Conservation (phyloP, 2,113 vertebrate genomes). For the Ifrita kowaldi region DNA sequence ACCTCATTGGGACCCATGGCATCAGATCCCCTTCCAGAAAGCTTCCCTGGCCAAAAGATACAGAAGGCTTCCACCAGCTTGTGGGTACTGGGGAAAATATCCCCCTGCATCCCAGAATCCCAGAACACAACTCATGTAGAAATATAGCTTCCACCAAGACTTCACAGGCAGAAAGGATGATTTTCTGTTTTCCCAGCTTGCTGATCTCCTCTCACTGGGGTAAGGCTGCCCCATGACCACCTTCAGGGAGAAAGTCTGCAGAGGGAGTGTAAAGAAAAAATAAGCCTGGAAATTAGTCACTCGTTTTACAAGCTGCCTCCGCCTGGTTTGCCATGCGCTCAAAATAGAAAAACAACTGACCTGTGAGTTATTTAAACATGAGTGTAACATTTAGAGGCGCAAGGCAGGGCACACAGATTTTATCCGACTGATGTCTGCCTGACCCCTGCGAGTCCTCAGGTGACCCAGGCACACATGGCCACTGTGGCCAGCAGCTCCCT, state of each 20-base stretch:
- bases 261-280: not conserved
- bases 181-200: not conserved
- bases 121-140: not conserved
- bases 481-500: not conserved
- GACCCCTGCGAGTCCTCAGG: slow-evolving; percentile 12
- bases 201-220: not conserved
- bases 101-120: not conserved
- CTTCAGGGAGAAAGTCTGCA: not conserved
- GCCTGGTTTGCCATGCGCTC: slow-evolving; percentile 8
- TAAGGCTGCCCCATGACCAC: not conserved
- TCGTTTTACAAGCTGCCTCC: slow-evolving; percentile 61
- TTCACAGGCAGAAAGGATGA: not conserved
- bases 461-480: not conserved
- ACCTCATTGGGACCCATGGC: slow-evolving; percentile 36
- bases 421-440: slow-evolving; percentile 1
- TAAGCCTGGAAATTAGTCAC: slow-evolving; percentile 39
- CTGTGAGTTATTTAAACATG: slow-evolving; percentile 63
- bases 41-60: slow-evolving; percentile 11
- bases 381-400: slow-evolving; percentile 47
- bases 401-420: slow-evolving; percentile 1
- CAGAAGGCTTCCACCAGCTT: not conserved
- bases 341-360: slow-evolving; percentile 54
- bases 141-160: not conserved
- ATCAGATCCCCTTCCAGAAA: slow-evolving; percentile 29
- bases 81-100: not conserved